Conservation (phyloP, 2,797 vertebrate genomes). For the Oryzias dopingdopingensis region DNA sequence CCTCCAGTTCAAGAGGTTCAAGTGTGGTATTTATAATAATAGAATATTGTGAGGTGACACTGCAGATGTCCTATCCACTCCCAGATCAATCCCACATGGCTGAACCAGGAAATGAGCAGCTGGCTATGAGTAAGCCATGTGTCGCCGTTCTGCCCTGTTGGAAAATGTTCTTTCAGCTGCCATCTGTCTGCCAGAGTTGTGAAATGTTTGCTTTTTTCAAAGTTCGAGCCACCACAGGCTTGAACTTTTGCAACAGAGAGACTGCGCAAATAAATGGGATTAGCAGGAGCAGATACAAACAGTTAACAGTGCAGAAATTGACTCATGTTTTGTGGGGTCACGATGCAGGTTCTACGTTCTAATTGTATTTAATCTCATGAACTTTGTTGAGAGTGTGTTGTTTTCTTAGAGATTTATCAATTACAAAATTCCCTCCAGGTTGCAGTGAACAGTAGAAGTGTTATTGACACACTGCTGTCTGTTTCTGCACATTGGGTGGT, state of each 20-base stretch:
- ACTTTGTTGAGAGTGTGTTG: too few species aligned
- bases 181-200: slow-evolving; percentile 42
- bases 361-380: slow-evolving; percentile 1
- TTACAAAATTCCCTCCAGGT: slow-evolving; percentile 21
- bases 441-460: slow-evolving; percentile 24
- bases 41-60: background rate
- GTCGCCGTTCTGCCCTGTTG: slow-evolving; percentile 35
- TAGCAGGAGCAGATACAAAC: slow-evolving; percentile 17
- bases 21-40: slow-evolving; percentile 8
- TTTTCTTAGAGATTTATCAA: slow-evolving; percentile 16
- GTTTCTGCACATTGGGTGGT: slow-evolving; percentile 24
- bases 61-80: slow-evolving; percentile 11
- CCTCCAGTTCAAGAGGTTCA: background rate
- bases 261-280: slow-evolving; percentile 9
- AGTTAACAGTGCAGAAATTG: slow-evolving; percentile 2
- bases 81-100: slow-evolving; percentile 16
- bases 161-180: slow-evolving; percentile 39
- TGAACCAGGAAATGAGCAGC: slow-evolving; percentile 41
- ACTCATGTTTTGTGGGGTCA: background rate
- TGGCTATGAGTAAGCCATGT: slow-evolving; percentile 42
- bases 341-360: background rate
- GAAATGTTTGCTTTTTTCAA: slow-evolving; percentile 62
- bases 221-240: slow-evolving; percentile 43
- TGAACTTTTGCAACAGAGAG: slow-evolving; percentile 19
- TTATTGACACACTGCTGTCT: slow-evolving; percentile 45